Conservation (phyloP, 2,888 invertebrate species). For the Pyrgus malvae region DNA sequence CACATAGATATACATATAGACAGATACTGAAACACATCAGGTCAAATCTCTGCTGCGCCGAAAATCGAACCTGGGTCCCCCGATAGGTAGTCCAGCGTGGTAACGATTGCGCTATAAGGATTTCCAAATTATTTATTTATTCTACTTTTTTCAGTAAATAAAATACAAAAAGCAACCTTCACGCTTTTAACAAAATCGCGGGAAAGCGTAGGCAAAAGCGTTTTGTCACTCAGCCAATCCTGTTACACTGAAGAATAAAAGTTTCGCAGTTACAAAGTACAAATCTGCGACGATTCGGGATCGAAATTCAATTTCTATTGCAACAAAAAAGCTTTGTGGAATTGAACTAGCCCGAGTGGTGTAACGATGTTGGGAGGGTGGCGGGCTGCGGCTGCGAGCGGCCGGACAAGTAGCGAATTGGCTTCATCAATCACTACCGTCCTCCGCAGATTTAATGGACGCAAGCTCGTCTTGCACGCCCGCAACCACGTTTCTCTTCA, state of each 20-base stretch:
- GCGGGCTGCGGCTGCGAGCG: slow-evolving; percentile 32
- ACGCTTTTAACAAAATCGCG: background rate
- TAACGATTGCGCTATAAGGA: no score
- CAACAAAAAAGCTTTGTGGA: slow-evolving; percentile 26
- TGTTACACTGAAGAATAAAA: slow-evolving; percentile 12
- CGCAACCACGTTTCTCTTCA: slow-evolving; percentile 22
- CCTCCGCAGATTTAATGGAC: slow-evolving; percentile 59
- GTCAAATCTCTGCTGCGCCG: no score
- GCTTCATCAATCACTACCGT: slow-evolving; percentile 71
- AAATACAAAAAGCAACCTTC: background rate
- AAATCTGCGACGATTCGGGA: slow-evolving; percentile 19
- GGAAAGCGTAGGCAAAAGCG: slow-evolving; percentile 32
- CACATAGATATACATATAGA: no score
- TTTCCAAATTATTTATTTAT: no score
- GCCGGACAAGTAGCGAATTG: slow-evolving; percentile 68
- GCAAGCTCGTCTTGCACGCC: slow-evolving; percentile 51
- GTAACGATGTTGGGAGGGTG: slow-evolving; percentile 36
- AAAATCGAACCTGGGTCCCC: no score
- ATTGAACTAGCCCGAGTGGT: slow-evolving; percentile 23
- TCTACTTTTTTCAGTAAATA: background rate
- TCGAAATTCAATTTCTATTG: slow-evolving; percentile 25
- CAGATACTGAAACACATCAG: no score
- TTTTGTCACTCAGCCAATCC: slow-evolving; percentile 23
- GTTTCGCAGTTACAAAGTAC: slow-evolving; percentile 12
- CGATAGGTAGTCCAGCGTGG: no score